A percentile compares a stretch with the other conserved stretches of the same genome.
These are phyloP conservation scores for Australoheros scitulus DNA, from an alignment of 2,113 vertebrate species.

Conservation along the genomic window DNA sequence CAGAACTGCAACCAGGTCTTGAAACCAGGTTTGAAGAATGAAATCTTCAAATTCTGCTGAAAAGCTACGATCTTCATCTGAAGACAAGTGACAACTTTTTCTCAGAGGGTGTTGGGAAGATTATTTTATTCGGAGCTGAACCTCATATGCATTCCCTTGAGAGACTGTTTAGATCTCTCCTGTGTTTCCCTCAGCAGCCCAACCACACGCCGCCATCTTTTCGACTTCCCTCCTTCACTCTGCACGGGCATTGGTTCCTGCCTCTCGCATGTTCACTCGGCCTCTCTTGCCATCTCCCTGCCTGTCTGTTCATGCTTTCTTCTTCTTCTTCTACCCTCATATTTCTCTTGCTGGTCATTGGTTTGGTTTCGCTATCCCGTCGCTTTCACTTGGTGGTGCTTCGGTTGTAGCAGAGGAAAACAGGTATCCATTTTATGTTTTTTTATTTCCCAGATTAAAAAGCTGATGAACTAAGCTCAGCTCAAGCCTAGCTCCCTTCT, in stretches of 20 bases:
- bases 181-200: slow-evolving; percentile 73
- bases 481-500: slow-evolving; percentile 90
- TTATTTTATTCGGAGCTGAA: slow-evolving; percentile 65
- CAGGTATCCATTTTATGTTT: slow-evolving; percentile 97
- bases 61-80: slow-evolving; percentile 68
- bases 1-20: slow-evolving; percentile 37
- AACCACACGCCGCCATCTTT: slow-evolving; percentile 74
- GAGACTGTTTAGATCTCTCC: slow-evolving; percentile 62
- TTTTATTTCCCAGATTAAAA: slow-evolving; percentile 99
- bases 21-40: slow-evolving; percentile 73
- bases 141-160: slow-evolving; percentile 65
- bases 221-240: slow-evolving; percentile 73
- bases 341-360: slow-evolving; percentile 78
- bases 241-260: slow-evolving; percentile 82
- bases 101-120: slow-evolving; percentile 53
- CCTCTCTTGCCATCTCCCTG: slow-evolving; percentile 79
- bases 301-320: slow-evolving; percentile 73
- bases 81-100: slow-evolving; percentile 9
- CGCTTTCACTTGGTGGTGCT: slow-evolving; percentile 95
- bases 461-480: slow-evolving; percentile 97
- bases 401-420: slow-evolving; percentile 99
- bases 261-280: slow-evolving; percentile 59
- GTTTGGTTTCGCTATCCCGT: slow-evolving; percentile 87
- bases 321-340: slow-evolving; percentile 69
- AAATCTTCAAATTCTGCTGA: slow-evolving; percentile 76